A percentile compares a stretch with the other conserved stretches of the same genome.
Evolutionary conservation across 2,888 invertebrate species (phyloP).

Genomic region (Apeira syringaria): DNA sequence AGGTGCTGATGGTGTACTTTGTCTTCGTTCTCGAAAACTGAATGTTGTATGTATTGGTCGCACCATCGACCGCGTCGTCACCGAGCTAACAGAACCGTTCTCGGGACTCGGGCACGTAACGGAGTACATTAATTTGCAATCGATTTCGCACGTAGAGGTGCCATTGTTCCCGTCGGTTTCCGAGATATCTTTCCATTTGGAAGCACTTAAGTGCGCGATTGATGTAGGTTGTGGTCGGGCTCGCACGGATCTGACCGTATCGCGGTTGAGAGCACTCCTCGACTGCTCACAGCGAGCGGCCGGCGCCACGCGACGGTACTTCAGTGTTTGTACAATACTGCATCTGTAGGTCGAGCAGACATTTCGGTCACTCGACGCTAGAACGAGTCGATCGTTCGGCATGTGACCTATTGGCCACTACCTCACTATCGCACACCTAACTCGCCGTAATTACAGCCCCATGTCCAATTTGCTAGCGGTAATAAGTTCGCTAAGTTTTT

Average conservation of each 20-base stretch:
- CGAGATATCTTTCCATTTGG: conserved; percentile 61
- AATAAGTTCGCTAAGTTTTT: conserved; percentile 67
- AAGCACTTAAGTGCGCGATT: conserved; percentile 42
- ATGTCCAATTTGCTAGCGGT: conserved; percentile 67
- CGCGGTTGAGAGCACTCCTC: conserved; percentile 48
- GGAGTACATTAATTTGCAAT: conserved; percentile 64
- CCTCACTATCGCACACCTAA: conserved; percentile 61
- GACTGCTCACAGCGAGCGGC: conserved; percentile 37
- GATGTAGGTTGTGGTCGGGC: conserved; percentile 68
- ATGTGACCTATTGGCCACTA: conserved; percentile 30
- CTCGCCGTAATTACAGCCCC: conserved; percentile 58
- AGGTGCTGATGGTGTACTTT: conserved; percentile 6
- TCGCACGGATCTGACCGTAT: conserved; percentile 49
- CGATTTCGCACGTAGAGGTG: conserved; percentile 60
- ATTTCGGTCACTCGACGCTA: conserved; percentile 22
- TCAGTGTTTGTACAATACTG: too few species aligned
- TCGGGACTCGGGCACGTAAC: conserved; percentile 54
- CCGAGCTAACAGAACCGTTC: conserved; percentile 40
- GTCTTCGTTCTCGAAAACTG: conserved; percentile 19
- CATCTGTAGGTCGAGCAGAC: conserved; percentile 20
- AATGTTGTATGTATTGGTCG: conserved; percentile 27
- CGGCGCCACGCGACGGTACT: too few species aligned
- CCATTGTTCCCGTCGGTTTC: conserved; percentile 60
- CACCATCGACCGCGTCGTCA: conserved; percentile 30
- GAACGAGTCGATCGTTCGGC: conserved; percentile 27